Percentiles rank a stretch among this genome's conserved stretches.
Evolutionary conservation across 2,797 vertebrate species (phyloP).

Genomic region (Mormyrops attenuatus): DNA sequence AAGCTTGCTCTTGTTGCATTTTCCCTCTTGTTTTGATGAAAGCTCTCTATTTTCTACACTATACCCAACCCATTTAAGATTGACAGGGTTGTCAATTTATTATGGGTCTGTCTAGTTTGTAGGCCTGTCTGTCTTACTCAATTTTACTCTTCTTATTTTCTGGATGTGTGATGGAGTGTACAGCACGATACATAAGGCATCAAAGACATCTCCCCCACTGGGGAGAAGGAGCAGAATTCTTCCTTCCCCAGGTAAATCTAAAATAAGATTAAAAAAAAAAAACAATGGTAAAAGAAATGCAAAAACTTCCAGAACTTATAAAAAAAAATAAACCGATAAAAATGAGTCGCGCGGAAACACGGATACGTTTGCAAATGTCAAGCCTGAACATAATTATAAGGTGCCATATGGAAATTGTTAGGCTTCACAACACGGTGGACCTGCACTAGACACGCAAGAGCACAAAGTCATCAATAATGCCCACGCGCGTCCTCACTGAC

Average conservation of each 20-base stretch:
- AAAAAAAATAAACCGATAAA: background rate
- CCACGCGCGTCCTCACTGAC: background rate
- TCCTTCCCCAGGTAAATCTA: background rate
- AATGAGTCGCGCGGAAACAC: background rate
- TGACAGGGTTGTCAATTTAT: background rate
- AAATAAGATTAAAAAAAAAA: background rate
- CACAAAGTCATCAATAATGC: background rate
- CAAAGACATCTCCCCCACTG: background rate
- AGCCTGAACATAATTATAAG: background rate
- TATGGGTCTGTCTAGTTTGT: background rate
- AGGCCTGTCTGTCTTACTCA: background rate
- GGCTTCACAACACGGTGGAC: background rate
- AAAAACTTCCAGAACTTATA: background rate
- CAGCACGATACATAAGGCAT: background rate
- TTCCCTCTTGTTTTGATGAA: background rate
- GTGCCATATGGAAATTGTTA: background rate
- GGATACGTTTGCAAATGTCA: background rate
- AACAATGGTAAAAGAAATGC: background rate
- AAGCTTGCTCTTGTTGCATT: background rate
- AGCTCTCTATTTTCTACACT: background rate
- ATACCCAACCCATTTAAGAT: background rate
- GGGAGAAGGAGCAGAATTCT: background rate
- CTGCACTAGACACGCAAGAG: background rate
- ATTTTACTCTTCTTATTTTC: background rate
- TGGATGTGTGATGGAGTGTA: background rate